A percentile compares a stretch with the other conserved stretches of the same genome.
Evolutionary conservation across 2,888 invertebrate genomes (phyloP).

Genomic region (Agrotis exclamationis): DNA sequence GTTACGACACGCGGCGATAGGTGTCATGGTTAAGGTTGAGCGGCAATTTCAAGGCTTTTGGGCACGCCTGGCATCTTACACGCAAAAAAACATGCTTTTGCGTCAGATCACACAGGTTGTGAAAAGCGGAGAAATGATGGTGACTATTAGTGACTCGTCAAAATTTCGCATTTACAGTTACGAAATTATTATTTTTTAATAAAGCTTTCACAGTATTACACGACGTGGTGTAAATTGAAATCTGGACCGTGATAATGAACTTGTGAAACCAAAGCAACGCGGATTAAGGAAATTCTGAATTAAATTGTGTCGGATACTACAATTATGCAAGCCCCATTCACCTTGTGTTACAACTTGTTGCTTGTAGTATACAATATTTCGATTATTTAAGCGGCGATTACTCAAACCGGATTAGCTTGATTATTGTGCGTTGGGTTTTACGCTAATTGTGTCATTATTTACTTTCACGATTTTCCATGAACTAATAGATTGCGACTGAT

Average conservation of each 20-base stretch:
- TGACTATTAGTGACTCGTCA: conserved; percentile 26
- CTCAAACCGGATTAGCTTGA: conserved; percentile 42
- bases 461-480: neutral
- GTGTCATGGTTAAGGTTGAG: conserved; percentile 69
- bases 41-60: conserved; percentile 67
- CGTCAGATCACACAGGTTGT: conserved; percentile 20
- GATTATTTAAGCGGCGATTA: conserved; percentile 27
- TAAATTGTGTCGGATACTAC: conserved; percentile 69
- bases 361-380: conserved; percentile 56
- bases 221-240: conserved; percentile 43
- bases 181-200: conserved; percentile 24
- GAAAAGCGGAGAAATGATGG: conserved; percentile 22
- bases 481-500: neutral
- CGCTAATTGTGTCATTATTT: conserved; percentile 6
- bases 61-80: conserved; percentile 1
- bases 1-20: conserved; percentile 66
- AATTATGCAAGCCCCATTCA: conserved; percentile 71
- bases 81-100: conserved; percentile 11
- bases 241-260: conserved; percentile 41
- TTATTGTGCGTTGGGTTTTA: conserved; percentile 28
- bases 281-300: conserved; percentile 68
- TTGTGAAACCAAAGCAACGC: conserved; percentile 58
- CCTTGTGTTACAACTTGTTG: conserved; percentile 62
- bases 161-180: conserved; percentile 13
- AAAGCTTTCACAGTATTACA: conserved; percentile 34